Conservation (phyloP, 1,140 invertebrate genomes). For the Drosophila prosaltans region DNA sequence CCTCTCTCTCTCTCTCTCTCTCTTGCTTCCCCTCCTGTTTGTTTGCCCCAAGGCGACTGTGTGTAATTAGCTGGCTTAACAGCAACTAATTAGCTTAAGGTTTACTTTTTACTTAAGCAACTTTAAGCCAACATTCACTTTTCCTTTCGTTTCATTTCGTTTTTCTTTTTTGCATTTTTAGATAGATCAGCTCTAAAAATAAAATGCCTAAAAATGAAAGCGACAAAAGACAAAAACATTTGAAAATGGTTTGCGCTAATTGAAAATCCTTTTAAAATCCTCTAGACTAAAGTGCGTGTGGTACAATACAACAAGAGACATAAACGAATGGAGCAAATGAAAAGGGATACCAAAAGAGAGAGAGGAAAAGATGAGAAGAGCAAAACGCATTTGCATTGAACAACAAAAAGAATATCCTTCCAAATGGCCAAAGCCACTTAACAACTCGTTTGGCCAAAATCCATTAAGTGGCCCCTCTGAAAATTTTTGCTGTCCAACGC, state of each 20-base stretch:
- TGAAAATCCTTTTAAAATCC: conserved; percentile 75
- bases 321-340: neutral
- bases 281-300: conserved; percentile 7
- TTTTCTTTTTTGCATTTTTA: neutral
- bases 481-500: conserved; percentile 33
- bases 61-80: conserved; percentile 67
- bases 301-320: neutral
- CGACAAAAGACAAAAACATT: conserved; percentile 18
- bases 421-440: conserved; percentile 77
- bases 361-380: neutral
- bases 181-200: conserved; percentile 65
- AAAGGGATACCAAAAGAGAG: neutral
- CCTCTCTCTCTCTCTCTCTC: neutral
- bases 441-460: conserved; percentile 55
- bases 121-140: conserved; percentile 26
- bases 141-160: conserved; percentile 15
- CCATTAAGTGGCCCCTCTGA: conserved; percentile 58
- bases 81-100: conserved; percentile 75
- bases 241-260: conserved; percentile 53
- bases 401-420: conserved; percentile 28
- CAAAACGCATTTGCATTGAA: conserved; percentile 52
- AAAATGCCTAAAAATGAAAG: conserved; percentile 43
- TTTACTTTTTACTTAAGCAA: conserved; percentile 33
- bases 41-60: conserved; percentile 34
- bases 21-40: neutral